Base-by-base conservation (phyloP, 1,140 invertebrate genomes). In the Mizuhopecten yessoensis region DNA sequence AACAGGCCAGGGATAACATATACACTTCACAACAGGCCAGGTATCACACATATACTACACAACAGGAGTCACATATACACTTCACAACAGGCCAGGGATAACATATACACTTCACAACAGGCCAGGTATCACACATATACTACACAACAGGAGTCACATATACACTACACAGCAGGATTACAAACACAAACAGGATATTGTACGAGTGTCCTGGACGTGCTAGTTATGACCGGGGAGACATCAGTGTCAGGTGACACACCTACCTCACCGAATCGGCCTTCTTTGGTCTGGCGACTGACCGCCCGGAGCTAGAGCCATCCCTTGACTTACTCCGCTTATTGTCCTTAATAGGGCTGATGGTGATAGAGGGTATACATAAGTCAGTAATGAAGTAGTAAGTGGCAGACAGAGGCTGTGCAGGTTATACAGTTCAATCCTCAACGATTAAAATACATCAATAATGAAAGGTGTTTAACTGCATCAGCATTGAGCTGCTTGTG, bases 201-300 rank as follows among this genome's bases (percentile, higher is more conserved):
- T n/a, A 75, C 57, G 29, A n/a, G 57, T 75, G 57, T 29, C 57
- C 23, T 5, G 3, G 57, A n/a, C 29, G n/a, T 75, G 57, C n/a
- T n/a, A 75, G 57, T 75, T 23, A 5, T 29, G 57, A 75, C 57
- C 36, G 13, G 36, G 36, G 36, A 39, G 5, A 75, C 57, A 75
- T n/a, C 23, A 75, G 11, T 3, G 23, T n/a, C 23, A 7, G 29
- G 57, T 75, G 57, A 75, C 23, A 29, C n/a, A 87, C 88, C 90
- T 93, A 96, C 96, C 96, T 96, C 90, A 95, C 94, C 33, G 95
- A 96, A n/a, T 96, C 96, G 33, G 95, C 94, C 92, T 95, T 95
- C 94, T 95, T 95, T 29, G 95, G 95, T 90, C 92, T 94, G 75
- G 93, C 94, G 20, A 94, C 93, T 33, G 96, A 96, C 42, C 94